phyloP scores from a whole-genome alignment of 2,888 invertebrate genomes.

The Drosophila atroscutellata region DNA sequence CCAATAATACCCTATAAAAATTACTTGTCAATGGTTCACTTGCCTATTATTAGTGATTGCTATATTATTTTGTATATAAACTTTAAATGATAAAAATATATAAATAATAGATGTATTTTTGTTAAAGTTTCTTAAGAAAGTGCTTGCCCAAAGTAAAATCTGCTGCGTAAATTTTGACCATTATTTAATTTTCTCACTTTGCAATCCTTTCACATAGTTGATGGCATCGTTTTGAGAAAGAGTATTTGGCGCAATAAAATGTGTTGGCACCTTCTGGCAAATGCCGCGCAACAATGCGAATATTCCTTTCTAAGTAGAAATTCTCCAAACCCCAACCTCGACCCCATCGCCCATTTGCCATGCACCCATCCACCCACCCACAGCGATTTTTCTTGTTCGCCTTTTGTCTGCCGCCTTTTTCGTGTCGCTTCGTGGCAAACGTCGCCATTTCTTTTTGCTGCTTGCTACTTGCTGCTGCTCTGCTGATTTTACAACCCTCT shows the following conservation, averaged over 20 bases:
- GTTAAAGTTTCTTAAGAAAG: too few relatives aligned
- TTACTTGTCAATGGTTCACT: too few relatives aligned
- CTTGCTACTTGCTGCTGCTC: slow-evolving; percentile 44
- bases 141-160: too few relatives aligned
- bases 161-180: too few relatives aligned
- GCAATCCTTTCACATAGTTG: not conserved
- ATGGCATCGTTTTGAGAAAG: slow-evolving; percentile 24
- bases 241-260: slow-evolving; percentile 69
- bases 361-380: slow-evolving; percentile 54
- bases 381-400: slow-evolving; percentile 77
- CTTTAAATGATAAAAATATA: too few relatives aligned
- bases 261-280: slow-evolving; percentile 79
- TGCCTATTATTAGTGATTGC: not conserved
- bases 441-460: slow-evolving; percentile 72
- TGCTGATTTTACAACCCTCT: slow-evolving; percentile 71
- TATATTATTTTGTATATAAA: not conserved
- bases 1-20: slow-evolving; percentile 4
- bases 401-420: slow-evolving; percentile 79
- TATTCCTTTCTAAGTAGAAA: slow-evolving; percentile 72
- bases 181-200: too few relatives aligned
- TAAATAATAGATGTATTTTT: too few relatives aligned
- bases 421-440: slow-evolving; percentile 61
- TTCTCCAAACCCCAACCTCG: slow-evolving; percentile 19
- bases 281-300: slow-evolving; percentile 76
- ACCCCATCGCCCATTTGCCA: slow-evolving; percentile 18